Evolutionary conservation across 35 echinoderm and acorn worm genomes (phyloP), one percentile per base, ranked within the genome.

Genomic region (Holothuria glaberrima): DNA sequence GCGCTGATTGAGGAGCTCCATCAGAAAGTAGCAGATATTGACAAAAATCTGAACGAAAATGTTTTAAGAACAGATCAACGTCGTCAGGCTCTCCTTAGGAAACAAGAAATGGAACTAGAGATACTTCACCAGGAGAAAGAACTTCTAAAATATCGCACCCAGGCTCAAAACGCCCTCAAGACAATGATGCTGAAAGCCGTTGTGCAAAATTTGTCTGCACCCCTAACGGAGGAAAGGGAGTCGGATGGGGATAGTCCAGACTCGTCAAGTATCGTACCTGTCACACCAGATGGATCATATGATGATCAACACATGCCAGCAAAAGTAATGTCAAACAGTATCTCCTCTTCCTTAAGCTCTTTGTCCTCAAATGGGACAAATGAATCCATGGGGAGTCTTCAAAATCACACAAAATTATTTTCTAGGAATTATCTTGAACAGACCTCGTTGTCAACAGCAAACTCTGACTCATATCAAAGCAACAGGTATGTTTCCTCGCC

Each of bases 51-150:
- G 19, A 71, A 48, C 35, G 26, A 67, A 26, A 87, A 71, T 41
- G 62, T 71, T 24, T 20, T 87, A 18, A 71, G 58, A 27, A 84
- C 28, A 5, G 80, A 63, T 32, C 80, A 84, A 30, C 17, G 80
- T 21, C 52, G 57, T 28, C 80, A 61, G 52, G 80, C 54, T 30
- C 33, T 84, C 46, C 80, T 84, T 3, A 19, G 80, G 57, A 84
- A 84, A 41, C 80, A 84, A 17, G 80, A 84, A 32, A 61, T 84
- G 59, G 80, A 84, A 63, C 57, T 84, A 19, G 80, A 84, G 21
- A 84, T 84, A 58, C 59, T 84, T n/a, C 66, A 69, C 6, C 66
- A 69, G 22, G 31, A 33, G 22, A 69, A 69, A 17, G 74, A 78
- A 48, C 74, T 78, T 6, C 7, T 78, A 9, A 78, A 48, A 34